Base-by-base conservation (phyloP, 1,140 invertebrate genomes). In the Drosophila leontia region DNA sequence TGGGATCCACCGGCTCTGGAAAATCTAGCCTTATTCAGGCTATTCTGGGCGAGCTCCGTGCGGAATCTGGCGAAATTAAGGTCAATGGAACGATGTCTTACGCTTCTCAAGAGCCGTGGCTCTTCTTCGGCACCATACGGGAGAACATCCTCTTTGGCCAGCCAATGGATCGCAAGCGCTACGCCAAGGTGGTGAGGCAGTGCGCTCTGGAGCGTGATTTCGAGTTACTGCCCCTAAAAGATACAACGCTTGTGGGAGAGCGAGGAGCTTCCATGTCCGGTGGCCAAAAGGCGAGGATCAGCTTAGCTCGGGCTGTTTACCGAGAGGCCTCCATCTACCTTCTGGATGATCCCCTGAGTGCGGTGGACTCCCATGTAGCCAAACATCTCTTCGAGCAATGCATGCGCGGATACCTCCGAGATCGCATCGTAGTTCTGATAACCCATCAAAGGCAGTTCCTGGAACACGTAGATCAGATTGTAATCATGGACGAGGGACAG, bases 81-180 rank as follows among this genome's bases (percentile, higher is more conserved):
- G 93, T 98, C 0, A 94, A 95, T 51, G 98, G 98, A 29, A 95
- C 94, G 34, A 93, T 99, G 6, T 96, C 97, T 0, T 99, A 98
- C 92, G 96, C 97, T 4, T 96, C 97, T 19, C 98, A 99, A 92
- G 97, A 98, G 81, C 95, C 98, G 0, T 99, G 98, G 98, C 94
- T 99, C 0, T 97, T 97, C 92, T 93, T 94, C 61, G 96, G 96
- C 17, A 95, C 95, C 45, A 95, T 97, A 12, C 94, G 96, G 23
- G 96, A 98, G 87, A 99, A 99, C 92, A 98, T 99, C 57, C 90
- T 98, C 0, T 99, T 99, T 93, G 98, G 98, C 0, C 94, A 95
- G 59, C 92, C 94, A n/a, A 96, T 96, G 94, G 94, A 97, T 83
- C 94, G 95, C 58, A 93, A 94, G 32, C 95, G 95, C 13, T 98